Evolutionary conservation across 2,888 invertebrate genomes (phyloP).

Genomic region (Perizoma affinitatum): DNA sequence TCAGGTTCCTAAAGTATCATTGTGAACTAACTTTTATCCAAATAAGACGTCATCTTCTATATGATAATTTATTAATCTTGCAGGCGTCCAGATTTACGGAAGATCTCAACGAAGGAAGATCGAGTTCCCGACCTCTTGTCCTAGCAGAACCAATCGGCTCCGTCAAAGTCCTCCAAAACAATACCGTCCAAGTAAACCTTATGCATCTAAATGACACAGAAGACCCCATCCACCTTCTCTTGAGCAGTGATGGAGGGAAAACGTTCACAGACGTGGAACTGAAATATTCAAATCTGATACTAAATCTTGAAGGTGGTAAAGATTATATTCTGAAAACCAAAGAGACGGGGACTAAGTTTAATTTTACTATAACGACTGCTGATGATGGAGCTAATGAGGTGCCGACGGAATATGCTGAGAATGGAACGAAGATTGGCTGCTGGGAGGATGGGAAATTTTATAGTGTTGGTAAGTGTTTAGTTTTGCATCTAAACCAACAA

Average conservation of each 20-base stretch:
- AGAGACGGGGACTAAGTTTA: constrained; percentile 77
- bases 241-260: constrained; percentile 71
- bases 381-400: constrained; percentile 52
- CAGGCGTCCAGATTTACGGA: constrained; percentile 47
- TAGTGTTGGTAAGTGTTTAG: constrained; percentile 65
- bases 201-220: constrained; percentile 66
- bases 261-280: constrained; percentile 68
- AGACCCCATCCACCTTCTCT: constrained; percentile 69
- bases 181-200: constrained; percentile 75
- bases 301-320: constrained; percentile 71
- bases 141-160: constrained; percentile 74
- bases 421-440: constrained; percentile 62
- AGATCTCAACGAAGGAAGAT: constrained; percentile 46
- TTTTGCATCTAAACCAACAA: too few species aligned
- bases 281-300: constrained; percentile 68
- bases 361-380: constrained; percentile 71
- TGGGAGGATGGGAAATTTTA: constrained; percentile 68
- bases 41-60: too few species aligned
- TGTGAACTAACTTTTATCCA: too few species aligned
- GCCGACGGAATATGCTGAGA: constrained; percentile 47
- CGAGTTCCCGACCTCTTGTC: constrained; percentile 58
- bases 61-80: background rate
- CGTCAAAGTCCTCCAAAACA: constrained; percentile 75
- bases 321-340: constrained; percentile 76
- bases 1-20: too few species aligned